These are phyloP conservation scores for Lasioglossum pauxillum DNA, from an alignment of 2,888 invertebrate genomes.

Conservation along the genomic window DNA sequence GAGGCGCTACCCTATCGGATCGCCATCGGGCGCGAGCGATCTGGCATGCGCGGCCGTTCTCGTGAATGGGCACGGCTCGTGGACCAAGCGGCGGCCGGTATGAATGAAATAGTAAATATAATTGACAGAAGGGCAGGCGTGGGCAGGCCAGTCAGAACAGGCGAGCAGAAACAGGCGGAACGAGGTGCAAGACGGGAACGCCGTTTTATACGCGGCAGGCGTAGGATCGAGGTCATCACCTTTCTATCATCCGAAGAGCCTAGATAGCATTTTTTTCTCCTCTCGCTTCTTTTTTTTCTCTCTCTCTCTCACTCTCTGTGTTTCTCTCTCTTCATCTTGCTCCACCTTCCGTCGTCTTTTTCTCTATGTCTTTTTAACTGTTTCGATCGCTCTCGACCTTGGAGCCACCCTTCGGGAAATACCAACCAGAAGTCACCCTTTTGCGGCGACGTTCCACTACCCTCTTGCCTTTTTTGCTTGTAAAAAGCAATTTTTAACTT, in stretches of 20 bases:
- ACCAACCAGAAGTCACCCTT: conserved; percentile 14
- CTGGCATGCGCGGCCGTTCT: conserved; percentile 73
- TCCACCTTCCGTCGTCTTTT: neutral
- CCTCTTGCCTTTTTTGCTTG: neutral
- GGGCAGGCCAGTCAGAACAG: conserved; percentile 79
- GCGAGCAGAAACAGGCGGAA: conserved; percentile 75
- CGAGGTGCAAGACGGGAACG: conserved; percentile 74
- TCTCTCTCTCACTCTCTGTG: neutral
- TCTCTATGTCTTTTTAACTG: neutral
- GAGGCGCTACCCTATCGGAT: conserved; percentile 64
- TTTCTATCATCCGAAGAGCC: conserved; percentile 75
- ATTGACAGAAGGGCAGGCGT: conserved; percentile 82
- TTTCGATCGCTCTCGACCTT: neutral
- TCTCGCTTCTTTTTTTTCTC: neutral
- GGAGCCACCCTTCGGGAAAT: neutral
- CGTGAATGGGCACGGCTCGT: conserved; percentile 79
- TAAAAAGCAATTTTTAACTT: neutral
- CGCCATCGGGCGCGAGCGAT: conserved; percentile 70
- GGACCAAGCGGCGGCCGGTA: conserved; percentile 76
- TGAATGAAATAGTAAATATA: conserved; percentile 83
- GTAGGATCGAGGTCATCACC: conserved; percentile 82
- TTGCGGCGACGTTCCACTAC: neutral
- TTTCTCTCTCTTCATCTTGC: conserved; percentile 5
- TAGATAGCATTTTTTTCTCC: conserved; percentile 60
- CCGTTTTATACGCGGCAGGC: conserved; percentile 70